Conservation (phyloP, 1,140 invertebrate species). For the Lepidurus apus region DNA sequence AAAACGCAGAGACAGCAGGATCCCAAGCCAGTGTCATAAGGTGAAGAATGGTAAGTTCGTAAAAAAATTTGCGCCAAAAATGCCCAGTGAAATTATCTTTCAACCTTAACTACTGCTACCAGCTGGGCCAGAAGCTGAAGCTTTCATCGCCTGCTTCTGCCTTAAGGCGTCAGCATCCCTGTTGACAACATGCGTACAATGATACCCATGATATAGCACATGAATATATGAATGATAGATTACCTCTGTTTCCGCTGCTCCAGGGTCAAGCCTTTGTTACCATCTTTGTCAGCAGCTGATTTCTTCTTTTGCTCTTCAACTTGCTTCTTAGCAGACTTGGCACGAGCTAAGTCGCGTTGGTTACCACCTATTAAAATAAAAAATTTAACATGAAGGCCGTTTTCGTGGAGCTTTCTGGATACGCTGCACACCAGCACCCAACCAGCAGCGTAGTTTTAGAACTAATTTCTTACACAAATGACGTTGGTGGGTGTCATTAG, state of each 20-base stretch:
- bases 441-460: not conserved
- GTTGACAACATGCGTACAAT: not conserved
- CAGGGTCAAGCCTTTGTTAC: slow-evolving; percentile 63
- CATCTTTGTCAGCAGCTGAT: slow-evolving; percentile 54
- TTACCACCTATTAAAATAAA: slow-evolving; percentile 57
- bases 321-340: slow-evolving; percentile 73
- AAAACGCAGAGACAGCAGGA: not conserved
- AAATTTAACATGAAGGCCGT: not conserved
- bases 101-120: not conserved
- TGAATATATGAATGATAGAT: not conserved
- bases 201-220: not conserved
- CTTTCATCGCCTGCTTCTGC: slow-evolving; percentile 3
- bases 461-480: not conserved
- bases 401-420: not conserved
- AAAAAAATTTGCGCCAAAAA: slow-evolving; percentile 18
- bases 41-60: not conserved
- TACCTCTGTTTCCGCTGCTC: slow-evolving; percentile 74
- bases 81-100: not conserved
- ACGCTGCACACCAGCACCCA: not conserved
- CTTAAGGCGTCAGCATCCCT: slow-evolving; percentile 1
- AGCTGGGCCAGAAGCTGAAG: not conserved
- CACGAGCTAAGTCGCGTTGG: slow-evolving; percentile 75
- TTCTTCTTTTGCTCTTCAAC: slow-evolving; percentile 62
- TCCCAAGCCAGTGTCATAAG: not conserved
- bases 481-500: too few species aligned